phyloP scores from a whole-genome alignment of 2,113 vertebrate genomes.

The Cochlearius cochlearius region DNA sequence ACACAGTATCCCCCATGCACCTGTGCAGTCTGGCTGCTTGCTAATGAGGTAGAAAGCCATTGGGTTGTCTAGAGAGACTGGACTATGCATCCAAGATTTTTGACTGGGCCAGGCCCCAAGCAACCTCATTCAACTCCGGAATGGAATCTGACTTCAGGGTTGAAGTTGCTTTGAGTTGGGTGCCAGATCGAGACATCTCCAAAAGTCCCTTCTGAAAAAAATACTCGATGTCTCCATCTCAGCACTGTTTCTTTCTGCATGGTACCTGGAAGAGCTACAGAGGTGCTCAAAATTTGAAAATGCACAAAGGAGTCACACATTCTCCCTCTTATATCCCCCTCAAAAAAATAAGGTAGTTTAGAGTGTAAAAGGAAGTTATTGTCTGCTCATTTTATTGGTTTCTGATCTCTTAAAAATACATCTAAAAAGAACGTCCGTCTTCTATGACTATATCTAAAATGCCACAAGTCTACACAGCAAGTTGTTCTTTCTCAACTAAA shows the following conservation, averaged over 20 bases:
- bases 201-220: background rate
- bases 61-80: background rate
- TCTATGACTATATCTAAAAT: background rate
- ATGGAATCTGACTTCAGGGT: background rate
- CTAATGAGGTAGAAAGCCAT: background rate
- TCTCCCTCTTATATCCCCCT: background rate
- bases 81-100: background rate
- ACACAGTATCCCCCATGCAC: background rate
- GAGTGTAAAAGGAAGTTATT: background rate
- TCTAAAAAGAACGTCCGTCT: background rate
- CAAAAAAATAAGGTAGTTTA: background rate
- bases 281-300: background rate
- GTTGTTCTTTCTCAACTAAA: background rate
- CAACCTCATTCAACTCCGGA: background rate
- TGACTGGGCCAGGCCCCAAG: background rate
- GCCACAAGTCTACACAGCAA: background rate
- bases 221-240: background rate
- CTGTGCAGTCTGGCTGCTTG: background rate
- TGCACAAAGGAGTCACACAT: rapidly evolving
- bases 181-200: background rate
- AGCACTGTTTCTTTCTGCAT: background rate
- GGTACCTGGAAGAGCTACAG: background rate
- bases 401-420: background rate
- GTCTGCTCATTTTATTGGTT: background rate
- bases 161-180: background rate